Base-by-base conservation (phyloP, 1,140 invertebrate genomes). In the Diorhabda carinulata region DNA sequence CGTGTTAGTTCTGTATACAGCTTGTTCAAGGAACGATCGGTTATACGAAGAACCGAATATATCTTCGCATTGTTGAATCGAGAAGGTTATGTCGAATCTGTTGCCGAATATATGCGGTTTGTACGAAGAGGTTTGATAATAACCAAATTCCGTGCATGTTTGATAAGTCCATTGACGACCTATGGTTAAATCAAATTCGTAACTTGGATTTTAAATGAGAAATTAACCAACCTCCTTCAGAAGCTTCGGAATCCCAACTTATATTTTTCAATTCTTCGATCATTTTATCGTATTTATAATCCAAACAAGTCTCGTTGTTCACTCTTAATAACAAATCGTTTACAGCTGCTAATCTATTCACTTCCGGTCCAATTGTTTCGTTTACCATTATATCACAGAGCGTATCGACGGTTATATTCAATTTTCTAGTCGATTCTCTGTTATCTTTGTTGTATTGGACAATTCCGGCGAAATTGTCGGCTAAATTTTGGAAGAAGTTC, bases 381-480 rank as follows among this genome's bases (percentile, higher is more conserved):
- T 91, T 86, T 0, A 85, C 85, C 86, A 98, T 89, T 64, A 95
- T 86, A 71, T 87, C 83, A 79, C 93, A 96, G 73, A 86, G 80
- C 25, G 84, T 87, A 76, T 95, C 90, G 43, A 97, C 92, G 1
- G 94, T 96, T 2, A 95, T 86, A 70, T 90, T 91, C 7, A 85
- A 86, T 45, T 83, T 86, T 68, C 86, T 85, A 74, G 87, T 88
- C 1, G 65, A 63, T 76, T 84, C 87, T 58, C 95, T 84, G 81
- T 98, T 97, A 76, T 97, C 96, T 80, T 95, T 93, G 79, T 97
- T 98, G 80, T 98, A 98, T 76, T 98, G 96, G 0, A 97, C 95
- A 61, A 97, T 86, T 52, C 89, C 74, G 3, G 90, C 91, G 80
- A 94, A 91, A 81, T 95, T 94, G 52, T 89, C 88, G 4, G 94